These are phyloP conservation scores for Andrena trimmerana DNA, from an alignment of 2,888 invertebrate genomes.

Conservation along the genomic window DNA sequence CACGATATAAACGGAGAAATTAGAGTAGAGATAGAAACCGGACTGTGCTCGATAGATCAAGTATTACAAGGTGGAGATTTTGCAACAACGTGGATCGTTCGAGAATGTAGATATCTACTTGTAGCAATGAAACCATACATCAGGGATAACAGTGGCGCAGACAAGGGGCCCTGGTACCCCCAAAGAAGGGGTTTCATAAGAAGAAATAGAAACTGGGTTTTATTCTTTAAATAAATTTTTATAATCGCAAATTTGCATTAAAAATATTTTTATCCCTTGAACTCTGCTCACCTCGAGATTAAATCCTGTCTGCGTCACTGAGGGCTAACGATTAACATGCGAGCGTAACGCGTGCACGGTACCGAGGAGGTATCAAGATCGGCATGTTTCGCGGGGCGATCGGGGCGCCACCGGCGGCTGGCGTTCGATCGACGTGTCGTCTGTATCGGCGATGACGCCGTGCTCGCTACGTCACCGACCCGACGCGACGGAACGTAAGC, in stretches of 20 bases:
- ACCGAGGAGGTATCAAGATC: constrained; percentile 44
- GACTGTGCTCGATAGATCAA: too few relatives aligned
- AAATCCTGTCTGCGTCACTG: neutral
- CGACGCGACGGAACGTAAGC: constrained; percentile 43
- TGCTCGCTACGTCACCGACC: constrained; percentile 65
- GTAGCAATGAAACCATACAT: too few relatives aligned
- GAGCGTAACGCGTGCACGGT: constrained; percentile 22
- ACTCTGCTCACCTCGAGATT: neutral
- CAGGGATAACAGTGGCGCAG: too few relatives aligned
- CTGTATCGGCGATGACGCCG: constrained; percentile 67
- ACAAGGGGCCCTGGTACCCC: too few relatives aligned
- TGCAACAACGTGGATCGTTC: too few relatives aligned
- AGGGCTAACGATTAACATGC: constrained; percentile 13
- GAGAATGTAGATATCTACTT: too few relatives aligned
- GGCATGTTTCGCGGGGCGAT: constrained; percentile 50
- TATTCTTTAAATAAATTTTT: too few relatives aligned
- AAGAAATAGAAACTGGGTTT: too few relatives aligned
- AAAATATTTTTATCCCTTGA: too few relatives aligned
- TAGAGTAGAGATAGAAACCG: neutral
- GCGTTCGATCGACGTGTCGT: constrained; percentile 58
- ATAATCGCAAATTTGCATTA: too few relatives aligned
- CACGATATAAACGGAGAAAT: neutral
- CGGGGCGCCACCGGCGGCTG: constrained; percentile 61
- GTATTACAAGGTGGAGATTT: too few relatives aligned
- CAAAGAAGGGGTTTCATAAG: too few relatives aligned